phyloP scores from a whole-genome alignment of 2,113 vertebrate genomes.

The Columba livia region DNA sequence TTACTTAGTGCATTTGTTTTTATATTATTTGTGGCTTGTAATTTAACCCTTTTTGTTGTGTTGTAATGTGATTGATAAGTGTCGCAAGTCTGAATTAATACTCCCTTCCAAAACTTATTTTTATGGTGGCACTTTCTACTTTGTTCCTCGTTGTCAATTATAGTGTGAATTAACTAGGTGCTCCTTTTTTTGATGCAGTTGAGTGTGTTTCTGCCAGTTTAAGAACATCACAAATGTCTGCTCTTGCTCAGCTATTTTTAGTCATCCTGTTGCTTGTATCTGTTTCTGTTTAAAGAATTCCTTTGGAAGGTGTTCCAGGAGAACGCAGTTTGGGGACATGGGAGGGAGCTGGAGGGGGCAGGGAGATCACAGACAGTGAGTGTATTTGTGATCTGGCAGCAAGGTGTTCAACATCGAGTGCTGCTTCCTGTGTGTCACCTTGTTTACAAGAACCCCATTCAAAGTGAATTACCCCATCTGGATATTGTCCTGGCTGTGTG shows the following conservation, averaged over 20 bases:
- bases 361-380: neutral
- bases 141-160: neutral
- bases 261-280: conserved; percentile 57
- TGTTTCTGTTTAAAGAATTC: conserved; percentile 76
- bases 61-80: neutral
- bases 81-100: neutral
- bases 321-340: neutral
- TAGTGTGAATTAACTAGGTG: neutral
- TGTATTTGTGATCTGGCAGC: neutral
- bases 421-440: neutral
- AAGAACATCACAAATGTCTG: conserved; percentile 40
- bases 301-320: conserved; percentile 61
- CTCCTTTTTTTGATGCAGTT: neutral
- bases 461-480: neutral
- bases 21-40: neutral
- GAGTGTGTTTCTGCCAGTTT: neutral
- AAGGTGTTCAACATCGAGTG: neutral
- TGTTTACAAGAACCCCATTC: neutral
- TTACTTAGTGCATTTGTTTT: neutral
- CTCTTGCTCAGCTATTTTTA: conserved; percentile 72
- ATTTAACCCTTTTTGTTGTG: neutral
- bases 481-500: accelerated
- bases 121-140: neutral
- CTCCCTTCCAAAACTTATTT: neutral
- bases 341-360: neutral